A percentile compares a stretch with the other conserved stretches of the same genome.
Conservation (phyloP, 2,113 vertebrate genomes). For the Melospiza georgiana region DNA sequence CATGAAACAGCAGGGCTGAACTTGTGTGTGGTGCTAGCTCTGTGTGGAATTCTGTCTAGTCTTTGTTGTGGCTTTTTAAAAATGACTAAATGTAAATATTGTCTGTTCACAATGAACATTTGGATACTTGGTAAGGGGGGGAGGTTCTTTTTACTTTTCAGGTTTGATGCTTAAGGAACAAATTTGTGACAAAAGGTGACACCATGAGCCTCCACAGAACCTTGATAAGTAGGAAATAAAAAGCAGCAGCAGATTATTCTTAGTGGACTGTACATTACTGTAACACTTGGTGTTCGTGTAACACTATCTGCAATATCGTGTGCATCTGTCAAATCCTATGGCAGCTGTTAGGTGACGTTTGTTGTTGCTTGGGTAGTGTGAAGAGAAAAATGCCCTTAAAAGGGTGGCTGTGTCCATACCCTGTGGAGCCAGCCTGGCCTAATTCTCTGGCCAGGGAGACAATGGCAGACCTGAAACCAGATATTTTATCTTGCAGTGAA, state of each 20-base stretch:
- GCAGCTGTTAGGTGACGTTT: background rate
- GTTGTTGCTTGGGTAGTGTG: background rate
- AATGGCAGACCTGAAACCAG: background rate
- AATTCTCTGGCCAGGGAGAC: background rate
- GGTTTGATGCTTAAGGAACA: background rate
- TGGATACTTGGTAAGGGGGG: background rate
- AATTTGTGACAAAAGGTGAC: background rate
- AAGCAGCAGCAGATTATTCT: background rate
- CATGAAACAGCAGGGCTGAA: background rate
- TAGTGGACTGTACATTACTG: background rate
- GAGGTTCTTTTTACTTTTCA: background rate
- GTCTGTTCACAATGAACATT: background rate
- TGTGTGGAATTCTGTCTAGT: background rate
- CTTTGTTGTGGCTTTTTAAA: background rate
- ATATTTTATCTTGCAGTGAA: background rate
- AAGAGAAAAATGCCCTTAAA: background rate
- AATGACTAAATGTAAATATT: background rate
- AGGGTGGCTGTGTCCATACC: background rate
- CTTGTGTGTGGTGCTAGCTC: background rate
- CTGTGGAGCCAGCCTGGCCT: background rate
- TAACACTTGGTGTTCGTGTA: background rate
- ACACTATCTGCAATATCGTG: background rate
- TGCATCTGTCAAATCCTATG: background rate
- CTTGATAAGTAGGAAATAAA: rapidly evolving
- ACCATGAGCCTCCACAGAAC: background rate